phyloP scores from a whole-genome alignment of 2,888 invertebrate genomes.

The Diloba caeruleocephala region DNA sequence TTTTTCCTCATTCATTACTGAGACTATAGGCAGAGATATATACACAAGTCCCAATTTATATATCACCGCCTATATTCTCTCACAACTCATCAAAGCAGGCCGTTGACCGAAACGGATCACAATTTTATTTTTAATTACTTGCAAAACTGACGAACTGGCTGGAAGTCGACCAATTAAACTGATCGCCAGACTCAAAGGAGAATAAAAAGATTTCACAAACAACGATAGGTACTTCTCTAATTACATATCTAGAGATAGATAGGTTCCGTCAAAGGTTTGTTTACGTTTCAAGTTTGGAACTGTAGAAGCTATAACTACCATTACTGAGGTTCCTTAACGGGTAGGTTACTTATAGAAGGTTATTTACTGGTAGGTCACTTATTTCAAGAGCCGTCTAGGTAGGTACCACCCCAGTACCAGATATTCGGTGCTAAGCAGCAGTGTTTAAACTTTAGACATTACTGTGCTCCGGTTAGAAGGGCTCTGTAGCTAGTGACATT shows the following conservation, averaged over 20 bases:
- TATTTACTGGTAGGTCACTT: too few species aligned
- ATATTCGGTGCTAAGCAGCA: too few species aligned
- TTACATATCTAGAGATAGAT: slow-evolving; percentile 35
- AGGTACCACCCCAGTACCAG: too few species aligned
- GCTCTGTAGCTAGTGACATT: too few species aligned
- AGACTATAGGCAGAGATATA: too few species aligned
- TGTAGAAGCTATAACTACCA: too few species aligned
- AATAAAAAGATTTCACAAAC: slow-evolving; percentile 50
- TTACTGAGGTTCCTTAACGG: too few species aligned
- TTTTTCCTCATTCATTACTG: background rate
- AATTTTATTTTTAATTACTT: slow-evolving; percentile 66
- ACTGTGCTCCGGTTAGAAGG: too few species aligned
- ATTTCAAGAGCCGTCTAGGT: too few species aligned
- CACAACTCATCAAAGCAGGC: slow-evolving; percentile 46
- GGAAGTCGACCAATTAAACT: slow-evolving; percentile 55
- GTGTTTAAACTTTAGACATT: too few species aligned
- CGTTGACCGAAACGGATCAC: slow-evolving; percentile 17
- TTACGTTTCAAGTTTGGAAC: slow-evolving; percentile 12
- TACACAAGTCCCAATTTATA: too few species aligned
- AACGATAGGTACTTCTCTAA: slow-evolving; percentile 47
- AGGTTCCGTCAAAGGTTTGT: slow-evolving; percentile 10
- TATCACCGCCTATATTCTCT: background rate
- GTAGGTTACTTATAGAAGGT: too few species aligned
- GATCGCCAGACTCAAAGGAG: slow-evolving; percentile 56
- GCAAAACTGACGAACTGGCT: slow-evolving; percentile 17